Conservation (phyloP, 2,797 vertebrate genomes). For the Hozukius guyotensis region DNA sequence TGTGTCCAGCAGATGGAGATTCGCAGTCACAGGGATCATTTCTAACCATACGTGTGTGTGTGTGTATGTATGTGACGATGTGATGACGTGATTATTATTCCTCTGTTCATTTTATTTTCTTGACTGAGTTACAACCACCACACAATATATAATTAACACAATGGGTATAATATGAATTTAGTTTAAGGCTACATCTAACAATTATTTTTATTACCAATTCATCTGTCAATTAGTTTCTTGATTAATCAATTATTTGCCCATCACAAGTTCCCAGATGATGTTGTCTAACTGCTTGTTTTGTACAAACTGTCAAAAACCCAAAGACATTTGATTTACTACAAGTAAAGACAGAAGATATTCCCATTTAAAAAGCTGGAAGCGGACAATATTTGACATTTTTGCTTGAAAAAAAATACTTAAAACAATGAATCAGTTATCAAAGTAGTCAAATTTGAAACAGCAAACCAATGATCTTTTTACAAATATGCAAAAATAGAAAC, state of each 20-base stretch:
- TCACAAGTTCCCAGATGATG: background rate
- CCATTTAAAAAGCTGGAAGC: background rate
- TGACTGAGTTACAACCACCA: background rate
- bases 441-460: background rate
- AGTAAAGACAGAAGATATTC: background rate
- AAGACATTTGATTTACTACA: background rate
- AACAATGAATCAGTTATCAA: background rate
- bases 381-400: background rate
- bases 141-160: background rate
- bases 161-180: background rate
- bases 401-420: background rate
- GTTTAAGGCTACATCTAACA: background rate
- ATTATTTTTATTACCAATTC: background rate
- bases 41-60: background rate
- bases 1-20: background rate
- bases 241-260: background rate
- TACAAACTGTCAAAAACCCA: background rate
- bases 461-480: background rate
- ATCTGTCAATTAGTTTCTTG: background rate
- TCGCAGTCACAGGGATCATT: background rate
- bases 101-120: background rate
- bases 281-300: background rate
- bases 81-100: background rate
- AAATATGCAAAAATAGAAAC: background rate
- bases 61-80: too few relatives aligned